Evolutionary conservation across 1,140 invertebrate species (phyloP).

Genomic region (Agrypnia vestita): DNA sequence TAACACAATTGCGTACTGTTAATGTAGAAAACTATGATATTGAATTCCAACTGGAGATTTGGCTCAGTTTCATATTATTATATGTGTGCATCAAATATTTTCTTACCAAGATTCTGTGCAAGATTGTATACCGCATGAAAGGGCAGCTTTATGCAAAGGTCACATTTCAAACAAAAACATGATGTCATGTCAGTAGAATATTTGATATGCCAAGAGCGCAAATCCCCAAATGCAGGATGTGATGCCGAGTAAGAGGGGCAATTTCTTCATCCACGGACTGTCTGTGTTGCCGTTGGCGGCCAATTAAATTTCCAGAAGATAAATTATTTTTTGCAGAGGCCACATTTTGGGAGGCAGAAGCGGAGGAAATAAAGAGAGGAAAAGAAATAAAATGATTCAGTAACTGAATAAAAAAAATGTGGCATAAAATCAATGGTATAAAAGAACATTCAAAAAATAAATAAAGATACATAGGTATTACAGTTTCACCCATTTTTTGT

Average conservation of each 20-base stretch:
- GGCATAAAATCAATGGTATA: not conserved
- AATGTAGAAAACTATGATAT: no score
- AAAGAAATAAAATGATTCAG: slow-evolving; percentile 20
- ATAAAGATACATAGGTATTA: not conserved
- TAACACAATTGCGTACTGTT: no score
- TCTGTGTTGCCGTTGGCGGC: slow-evolving; percentile 36
- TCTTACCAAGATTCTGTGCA: no score
- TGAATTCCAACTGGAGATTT: no score
- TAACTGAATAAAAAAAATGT: slow-evolving; percentile 8
- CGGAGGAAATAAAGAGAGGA: not conserved
- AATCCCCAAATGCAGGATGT: slow-evolving; percentile 83
- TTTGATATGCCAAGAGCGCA: slow-evolving; percentile 75
- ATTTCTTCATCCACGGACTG: slow-evolving; percentile 69
- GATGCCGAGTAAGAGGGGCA: slow-evolving; percentile 79
- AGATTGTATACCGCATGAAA: no score
- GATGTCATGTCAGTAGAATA: slow-evolving; percentile 51
- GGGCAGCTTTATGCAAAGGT: not conserved
- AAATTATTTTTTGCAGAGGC: slow-evolving; percentile 10
- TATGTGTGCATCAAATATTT: no score
- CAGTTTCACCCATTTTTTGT: not conserved
- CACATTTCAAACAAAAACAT: not conserved
- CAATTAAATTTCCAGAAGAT: slow-evolving; percentile 7
- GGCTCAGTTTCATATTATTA: no score
- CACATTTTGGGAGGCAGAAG: slow-evolving; percentile 22
- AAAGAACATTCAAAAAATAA: not conserved